These are phyloP conservation scores for Eutrigla gurnardus DNA, from an alignment of 2,797 vertebrate species.

Conservation along the genomic window DNA sequence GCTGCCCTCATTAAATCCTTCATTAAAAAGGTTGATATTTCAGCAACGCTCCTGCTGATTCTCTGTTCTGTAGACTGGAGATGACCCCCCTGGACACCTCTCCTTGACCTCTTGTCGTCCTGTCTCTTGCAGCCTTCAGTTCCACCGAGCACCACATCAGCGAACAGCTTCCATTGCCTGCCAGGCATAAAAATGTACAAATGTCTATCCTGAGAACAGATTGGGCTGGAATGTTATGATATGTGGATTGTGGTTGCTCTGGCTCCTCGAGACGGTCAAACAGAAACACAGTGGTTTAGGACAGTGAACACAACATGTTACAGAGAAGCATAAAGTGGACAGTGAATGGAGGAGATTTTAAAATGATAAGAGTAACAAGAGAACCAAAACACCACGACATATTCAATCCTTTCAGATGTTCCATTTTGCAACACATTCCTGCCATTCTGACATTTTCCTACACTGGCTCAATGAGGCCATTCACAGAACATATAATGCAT, in stretches of 20 bases:
- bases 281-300: slow-evolving; percentile 52
- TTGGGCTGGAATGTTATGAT: slow-evolving; percentile 64
- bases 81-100: slow-evolving; percentile 26
- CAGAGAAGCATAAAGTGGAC: slow-evolving; percentile 22
- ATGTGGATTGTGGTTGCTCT: slow-evolving; percentile 66
- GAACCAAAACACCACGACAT: background rate
- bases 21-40: slow-evolving; percentile 26
- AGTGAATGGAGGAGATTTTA: slow-evolving; percentile 16
- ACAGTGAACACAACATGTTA: slow-evolving; percentile 29
- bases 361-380: slow-evolving; percentile 17
- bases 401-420: slow-evolving; percentile 11
- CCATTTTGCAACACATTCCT: slow-evolving; percentile 15
- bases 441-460: slow-evolving; percentile 36
- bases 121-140: slow-evolving; percentile 33
- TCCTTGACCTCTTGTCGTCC: slow-evolving; percentile 23
- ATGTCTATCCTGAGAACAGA: slow-evolving; percentile 55
- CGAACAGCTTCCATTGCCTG: slow-evolving; percentile 64
- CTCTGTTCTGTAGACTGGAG: slow-evolving; percentile 11
- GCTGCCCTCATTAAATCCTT: slow-evolving; percentile 21
- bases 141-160: slow-evolving; percentile 40
- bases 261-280: slow-evolving; percentile 52
- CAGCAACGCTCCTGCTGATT: slow-evolving; percentile 6
- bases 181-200: slow-evolving; percentile 67
- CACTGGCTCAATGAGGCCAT: slow-evolving; percentile 47
- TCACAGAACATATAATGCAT: slow-evolving; percentile 36